phyloP scores from a whole-genome alignment of 2,797 vertebrate genomes.

The Phalanger gymnotis region DNA sequence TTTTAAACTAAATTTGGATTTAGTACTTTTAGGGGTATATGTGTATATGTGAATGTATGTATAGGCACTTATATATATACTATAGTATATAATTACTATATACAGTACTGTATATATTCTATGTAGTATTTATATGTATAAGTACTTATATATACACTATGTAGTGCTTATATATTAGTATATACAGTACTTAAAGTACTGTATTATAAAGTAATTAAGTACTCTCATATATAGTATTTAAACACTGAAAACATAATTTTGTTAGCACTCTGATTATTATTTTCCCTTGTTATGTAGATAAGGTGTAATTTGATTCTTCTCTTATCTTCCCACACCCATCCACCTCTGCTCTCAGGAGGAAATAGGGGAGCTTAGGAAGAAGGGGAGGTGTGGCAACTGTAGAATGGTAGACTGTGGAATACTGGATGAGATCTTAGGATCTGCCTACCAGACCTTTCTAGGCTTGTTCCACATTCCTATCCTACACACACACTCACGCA shows the following conservation, averaged over 20 bases:
- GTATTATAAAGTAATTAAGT: background rate
- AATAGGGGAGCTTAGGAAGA: background rate
- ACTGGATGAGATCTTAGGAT: too few relatives aligned
- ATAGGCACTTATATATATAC: background rate
- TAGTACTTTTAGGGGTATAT: background rate
- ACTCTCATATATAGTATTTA: background rate
- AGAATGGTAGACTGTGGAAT: background rate
- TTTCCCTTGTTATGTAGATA: background rate
- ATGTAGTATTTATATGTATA: background rate
- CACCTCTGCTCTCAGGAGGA: background rate
- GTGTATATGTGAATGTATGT: background rate
- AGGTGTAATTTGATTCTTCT: background rate
- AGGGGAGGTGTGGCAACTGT: background rate
- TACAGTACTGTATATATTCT: background rate
- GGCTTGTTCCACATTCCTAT: background rate
- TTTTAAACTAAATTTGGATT: background rate
- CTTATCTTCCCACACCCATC: background rate
- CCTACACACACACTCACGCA: too few relatives aligned
- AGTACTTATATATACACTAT: too few relatives aligned
- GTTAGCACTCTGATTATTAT: background rate
- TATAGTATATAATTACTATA: too few relatives aligned
- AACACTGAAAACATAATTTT: background rate
- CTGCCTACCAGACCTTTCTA: background rate
- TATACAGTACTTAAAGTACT: too few relatives aligned
- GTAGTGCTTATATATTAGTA: too few relatives aligned